Evolutionary conservation across 1,140 invertebrate species (phyloP), one percentile per base, ranked within the genome.

Genomic region (Leptinotarsa undecemlineata): DNA sequence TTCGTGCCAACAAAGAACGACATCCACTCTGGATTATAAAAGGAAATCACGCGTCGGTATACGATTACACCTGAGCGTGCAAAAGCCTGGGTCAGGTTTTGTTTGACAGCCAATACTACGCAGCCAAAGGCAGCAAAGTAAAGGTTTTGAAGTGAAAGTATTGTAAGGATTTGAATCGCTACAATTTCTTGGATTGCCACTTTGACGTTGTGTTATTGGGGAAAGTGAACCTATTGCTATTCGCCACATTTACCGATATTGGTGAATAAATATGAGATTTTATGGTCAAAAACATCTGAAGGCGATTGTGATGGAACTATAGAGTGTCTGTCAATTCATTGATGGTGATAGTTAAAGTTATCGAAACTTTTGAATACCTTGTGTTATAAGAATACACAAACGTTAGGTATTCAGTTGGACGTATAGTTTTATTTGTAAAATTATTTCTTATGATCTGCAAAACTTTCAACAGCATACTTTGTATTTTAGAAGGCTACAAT

Each of bases 1-100:
- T 57, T 57, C n/a, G 51, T 57, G n/a, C 3, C 17, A 57, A 57
- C 51, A 57, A 57, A 57, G 51, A 57, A 57, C 51, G 51, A 57
- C 51, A 4, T 42, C 33, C 3, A 42, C 33, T 8, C 51, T 17
- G 51, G 15, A 15, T 57, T 17, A 57, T n/a, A n/a, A 17, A 57
- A 17, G 15, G 51, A 57, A 42, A 57, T 17, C 51, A 57, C 15
- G 51, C 51, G 51, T 57, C n/a, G 51, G 17, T 57, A 57, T 57
- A 57, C 51, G 3, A 57, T 57, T 57, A 57, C 51, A 57, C 51
- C 51, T 57, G 4, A 57, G 51, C 51, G 51, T 57, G n/a, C 51
- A 14, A 42, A 57, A 57, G 51, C 51, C 51, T 57, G 51, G 51
- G 51, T 57, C 51, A 57, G 51, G 51, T 57, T 42, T 42, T 57